Evolutionary conservation across 1,140 invertebrate genomes (phyloP), one percentile per base, ranked within the genome.

Genomic region (Leptinotarsa lineolata): DNA sequence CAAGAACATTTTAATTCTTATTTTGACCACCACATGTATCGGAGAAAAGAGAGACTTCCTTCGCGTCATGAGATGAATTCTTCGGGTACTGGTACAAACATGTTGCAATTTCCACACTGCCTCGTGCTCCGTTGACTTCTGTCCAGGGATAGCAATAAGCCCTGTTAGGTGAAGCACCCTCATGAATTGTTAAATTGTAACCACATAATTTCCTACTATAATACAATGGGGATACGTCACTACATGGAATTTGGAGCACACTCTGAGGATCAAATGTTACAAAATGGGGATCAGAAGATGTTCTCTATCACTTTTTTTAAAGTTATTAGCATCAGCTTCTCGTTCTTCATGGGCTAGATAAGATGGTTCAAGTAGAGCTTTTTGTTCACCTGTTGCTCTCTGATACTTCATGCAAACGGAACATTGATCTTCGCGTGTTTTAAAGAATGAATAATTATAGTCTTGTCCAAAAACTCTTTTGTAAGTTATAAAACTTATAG

Each of bases 101-200:
- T n/a, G n/a, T n/a, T n/a, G n/a, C n/a, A n/a, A n/a, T n/a, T n/a
- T 66, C 68, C 24, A 16, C 15, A 68, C 45, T 68, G 3, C 65
- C 63, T 54, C 72, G 21, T 68, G 78, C 20, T 5, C 78, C 81
- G 72, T 82, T 79, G 13, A 76, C 13, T 74, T 82, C 80, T 1
- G 68, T 66, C 78, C 77, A 82, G 48, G 18, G 24, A 75, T 54
- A 79, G 67, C 67, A 79, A 58, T 71, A 73, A 4, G 71, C 77
- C 3, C 66, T 39, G 70, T 78, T 76, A 22, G 60, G 63, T 18
- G 59, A 59, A 45, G 67, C 72, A 20, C 39, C 61, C 73, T 80
- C 75, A 69, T 79, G 78, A 63, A 79, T 72, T 45, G 74, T 79
- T 21, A 79, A 78, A 63, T 81, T 81, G 69, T 79, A 79, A 12